phyloP scores from a whole-genome alignment of 2,113 vertebrate species.

The Elanus axillaris region DNA sequence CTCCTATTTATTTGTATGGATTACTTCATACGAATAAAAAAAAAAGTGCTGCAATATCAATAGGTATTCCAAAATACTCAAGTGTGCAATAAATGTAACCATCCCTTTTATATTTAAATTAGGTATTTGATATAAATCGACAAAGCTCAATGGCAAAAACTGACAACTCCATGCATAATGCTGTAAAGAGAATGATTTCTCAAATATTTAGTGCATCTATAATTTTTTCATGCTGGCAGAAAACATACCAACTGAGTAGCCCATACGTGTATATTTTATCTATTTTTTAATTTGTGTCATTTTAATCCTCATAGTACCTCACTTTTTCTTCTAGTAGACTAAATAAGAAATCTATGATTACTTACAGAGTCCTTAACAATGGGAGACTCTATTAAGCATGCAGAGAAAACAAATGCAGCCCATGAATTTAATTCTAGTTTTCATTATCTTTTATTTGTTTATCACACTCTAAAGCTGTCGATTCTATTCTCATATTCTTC shows the following conservation, averaged over 20 bases:
- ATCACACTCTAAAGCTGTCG: slow-evolving; percentile 67
- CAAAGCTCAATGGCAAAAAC: slow-evolving; percentile 3
- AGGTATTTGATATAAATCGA: slow-evolving; percentile 40
- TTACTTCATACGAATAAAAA: neutral
- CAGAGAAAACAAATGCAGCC: slow-evolving; percentile 63
- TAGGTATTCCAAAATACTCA: slow-evolving; percentile 38
- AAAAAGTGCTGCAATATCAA: neutral
- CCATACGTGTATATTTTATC: neutral
- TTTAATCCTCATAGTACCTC: slow-evolving; percentile 27
- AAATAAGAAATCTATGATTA: slow-evolving; percentile 67
- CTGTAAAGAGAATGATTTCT: slow-evolving; percentile 22
- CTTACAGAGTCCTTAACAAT: slow-evolving; percentile 65
- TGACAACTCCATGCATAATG: slow-evolving; percentile 18
- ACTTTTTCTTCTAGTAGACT: slow-evolving; percentile 51
- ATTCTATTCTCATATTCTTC: slow-evolving; percentile 59
- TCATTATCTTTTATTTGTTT: slow-evolving; percentile 68
- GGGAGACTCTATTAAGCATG: slow-evolving; percentile 48
- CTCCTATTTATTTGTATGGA: neutral
- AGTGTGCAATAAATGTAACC: neutral
- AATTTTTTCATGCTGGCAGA: slow-evolving; percentile 17
- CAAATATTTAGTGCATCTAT: neutral
- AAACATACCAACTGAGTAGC: slow-evolving; percentile 13
- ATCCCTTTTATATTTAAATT: slow-evolving; percentile 48
- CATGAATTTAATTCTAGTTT: slow-evolving; percentile 70
- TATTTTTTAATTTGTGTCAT: slow-evolving; percentile 44